These are phyloP conservation scores for Eupithecia centaureata DNA, from an alignment of 2,888 invertebrate species.

Conservation along the genomic window DNA sequence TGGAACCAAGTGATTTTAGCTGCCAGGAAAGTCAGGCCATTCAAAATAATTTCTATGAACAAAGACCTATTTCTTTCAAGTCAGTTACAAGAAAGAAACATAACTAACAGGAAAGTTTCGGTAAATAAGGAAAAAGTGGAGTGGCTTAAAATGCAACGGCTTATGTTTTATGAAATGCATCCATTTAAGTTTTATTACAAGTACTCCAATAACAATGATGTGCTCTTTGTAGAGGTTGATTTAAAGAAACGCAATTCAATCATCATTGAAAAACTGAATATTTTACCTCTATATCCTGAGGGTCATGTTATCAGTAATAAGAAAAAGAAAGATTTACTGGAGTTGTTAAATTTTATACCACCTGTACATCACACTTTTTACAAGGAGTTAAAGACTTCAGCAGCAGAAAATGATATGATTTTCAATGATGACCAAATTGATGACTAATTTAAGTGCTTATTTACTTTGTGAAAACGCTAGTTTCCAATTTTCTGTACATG, in stretches of 20 bases:
- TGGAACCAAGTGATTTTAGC: conserved; percentile 4
- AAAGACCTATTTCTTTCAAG: conserved; percentile 3
- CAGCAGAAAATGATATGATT: conserved; percentile 12
- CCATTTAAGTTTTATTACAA: conserved; percentile 25
- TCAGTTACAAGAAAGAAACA: neutral
- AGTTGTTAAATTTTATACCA: conserved; percentile 27
- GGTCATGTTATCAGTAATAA: conserved; percentile 27
- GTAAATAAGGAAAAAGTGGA: conserved; percentile 3
- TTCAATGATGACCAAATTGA: conserved; percentile 15
- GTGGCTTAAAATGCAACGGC: conserved; percentile 23
- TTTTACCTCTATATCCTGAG: conserved; percentile 21
- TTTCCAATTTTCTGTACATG: no score
- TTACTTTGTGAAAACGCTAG: no score
- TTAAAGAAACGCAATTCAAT: conserved; percentile 21
- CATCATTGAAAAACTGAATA: conserved; percentile 11
- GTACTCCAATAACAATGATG: conserved; percentile 23
- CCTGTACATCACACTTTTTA: conserved; percentile 27
- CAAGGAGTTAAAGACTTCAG: conserved; percentile 17
- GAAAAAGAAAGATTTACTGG: conserved; percentile 29
- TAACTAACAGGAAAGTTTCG: conserved; percentile 4
- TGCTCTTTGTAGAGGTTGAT: conserved; percentile 22
- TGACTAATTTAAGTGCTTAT: conserved; percentile 12
- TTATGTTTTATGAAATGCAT: conserved; percentile 22
- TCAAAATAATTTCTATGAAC: neutral
- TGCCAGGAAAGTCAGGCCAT: conserved; percentile 6